A percentile compares a stretch with the other conserved stretches of the same genome.
phyloP scores from a whole-genome alignment of 2,888 invertebrate genomes.

The Ptychoptera contaminata region DNA sequence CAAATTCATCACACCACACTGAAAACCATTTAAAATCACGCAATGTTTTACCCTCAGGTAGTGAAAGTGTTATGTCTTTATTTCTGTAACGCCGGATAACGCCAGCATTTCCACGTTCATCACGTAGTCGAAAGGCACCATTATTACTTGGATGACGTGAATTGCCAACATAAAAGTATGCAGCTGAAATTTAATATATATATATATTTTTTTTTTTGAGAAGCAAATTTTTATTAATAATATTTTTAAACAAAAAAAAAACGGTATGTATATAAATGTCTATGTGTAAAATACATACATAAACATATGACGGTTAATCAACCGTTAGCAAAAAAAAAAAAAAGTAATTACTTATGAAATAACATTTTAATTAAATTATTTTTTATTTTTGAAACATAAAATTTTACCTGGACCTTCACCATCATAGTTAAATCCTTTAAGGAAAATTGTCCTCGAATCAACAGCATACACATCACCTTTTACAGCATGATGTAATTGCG shows the following conservation, averaged over 20 bases:
- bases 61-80: slow-evolving; percentile 64
- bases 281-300: neutral
- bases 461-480: slow-evolving; percentile 77
- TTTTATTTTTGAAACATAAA: neutral
- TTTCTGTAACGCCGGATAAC: slow-evolving; percentile 68
- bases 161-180: slow-evolving; percentile 77
- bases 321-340: neutral
- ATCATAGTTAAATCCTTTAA: slow-evolving; percentile 80
- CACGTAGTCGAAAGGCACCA: slow-evolving; percentile 56
- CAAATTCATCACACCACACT: slow-evolving; percentile 82
- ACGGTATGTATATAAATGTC: neutral
- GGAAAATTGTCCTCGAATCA: slow-evolving; percentile 70
- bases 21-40: slow-evolving; percentile 75
- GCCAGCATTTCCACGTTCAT: slow-evolving; percentile 66
- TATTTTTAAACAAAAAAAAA: neutral
- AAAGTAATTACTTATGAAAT: slow-evolving; percentile 3
- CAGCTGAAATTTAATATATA: slow-evolving; percentile 41
- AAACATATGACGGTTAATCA: neutral
- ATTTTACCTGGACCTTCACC: slow-evolving; percentile 71
- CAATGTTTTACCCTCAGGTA: slow-evolving; percentile 76
- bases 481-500: slow-evolving; percentile 68
- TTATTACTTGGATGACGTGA: slow-evolving; percentile 47
- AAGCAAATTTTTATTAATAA: too few relatives aligned
- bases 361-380: neutral
- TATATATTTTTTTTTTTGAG: too few relatives aligned